A percentile compares a stretch with the other conserved stretches of the same genome.
phyloP scores from a whole-genome alignment of 2,888 invertebrate genomes.

The Phragmatobia fuliginosa region DNA sequence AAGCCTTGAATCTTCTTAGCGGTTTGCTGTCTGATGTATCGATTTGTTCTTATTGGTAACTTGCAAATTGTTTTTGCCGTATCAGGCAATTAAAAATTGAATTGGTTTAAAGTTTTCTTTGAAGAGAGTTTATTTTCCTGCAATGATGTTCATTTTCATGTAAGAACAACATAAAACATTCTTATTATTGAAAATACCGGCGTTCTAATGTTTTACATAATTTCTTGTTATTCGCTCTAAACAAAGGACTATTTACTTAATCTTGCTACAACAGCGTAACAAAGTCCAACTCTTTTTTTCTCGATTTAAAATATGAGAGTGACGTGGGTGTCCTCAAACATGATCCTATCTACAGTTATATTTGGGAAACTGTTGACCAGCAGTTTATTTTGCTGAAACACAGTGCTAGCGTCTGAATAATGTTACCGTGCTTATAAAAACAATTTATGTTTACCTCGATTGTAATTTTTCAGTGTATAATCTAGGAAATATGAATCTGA shows the following conservation, averaged over 20 bases:
- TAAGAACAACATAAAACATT: no score
- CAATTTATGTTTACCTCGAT: neutral
- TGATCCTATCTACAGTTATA: neutral
- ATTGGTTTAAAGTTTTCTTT: no score
- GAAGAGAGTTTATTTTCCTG: no score
- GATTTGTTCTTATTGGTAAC: neutral
- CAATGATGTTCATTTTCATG: no score
- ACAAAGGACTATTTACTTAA: neutral
- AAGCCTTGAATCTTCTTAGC: neutral
- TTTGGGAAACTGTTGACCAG: neutral
- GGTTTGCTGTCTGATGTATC: neutral
- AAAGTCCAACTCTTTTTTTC: neutral
- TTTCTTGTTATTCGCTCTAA: neutral
- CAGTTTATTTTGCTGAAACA: neutral
- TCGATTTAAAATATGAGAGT: neutral
- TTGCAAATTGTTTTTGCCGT: neutral
- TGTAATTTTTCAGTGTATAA: neutral
- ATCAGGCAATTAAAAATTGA: neutral
- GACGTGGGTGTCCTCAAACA: neutral
- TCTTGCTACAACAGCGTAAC: neutral
- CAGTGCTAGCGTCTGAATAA: no score
- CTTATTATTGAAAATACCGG: neutral
- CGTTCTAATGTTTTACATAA: neutral
- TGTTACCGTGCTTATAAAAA: neutral
- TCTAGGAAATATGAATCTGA: neutral